Evolutionary conservation across 1,140 invertebrate species (phyloP), one percentile per base, ranked within the genome.

Genomic region (Thaumatotibia leucotreta): DNA sequence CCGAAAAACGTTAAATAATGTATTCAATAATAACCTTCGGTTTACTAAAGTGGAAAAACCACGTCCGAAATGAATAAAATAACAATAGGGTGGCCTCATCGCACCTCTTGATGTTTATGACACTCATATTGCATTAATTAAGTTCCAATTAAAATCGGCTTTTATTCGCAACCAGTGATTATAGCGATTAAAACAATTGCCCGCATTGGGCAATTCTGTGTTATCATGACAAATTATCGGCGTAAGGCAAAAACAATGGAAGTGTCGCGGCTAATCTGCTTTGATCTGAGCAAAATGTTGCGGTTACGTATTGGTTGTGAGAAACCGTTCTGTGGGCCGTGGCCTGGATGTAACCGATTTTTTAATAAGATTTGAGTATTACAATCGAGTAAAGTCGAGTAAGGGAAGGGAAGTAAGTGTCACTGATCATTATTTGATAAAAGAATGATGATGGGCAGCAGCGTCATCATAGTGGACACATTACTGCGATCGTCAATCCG

Each of bases 211-310:
- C 58, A 70, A 72, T 63, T 29, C 33, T 61, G 61, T 68, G 73
- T 75, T 73, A 77, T 78, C 75, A 66, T 49, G 35, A 66, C 73
- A 74, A 74, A 76, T 74, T 76, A 76, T 75, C 73, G 68, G 61
- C 39, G 66, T 64, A 32, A 11, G 65, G 33, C 50, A 54, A 67
- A 75, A 70, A 81, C 79, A 81, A 80, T 79, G 70, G 70, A 62
- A 67, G 54, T 65, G 73, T 72, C 68, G 62, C 49, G 61, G 61
- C 65, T 72, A 71, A 76, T 76, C 74, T 69, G 6, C 58, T 31
- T 54, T 64, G 54, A 68, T 35, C 63, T 20, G 39, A 45, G 62
- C 39, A 45, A 65, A 54, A 45, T 24, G 17, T 14, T 27, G 64
- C 31, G 50, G 64, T 64, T 64, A 64, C 63, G 49, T 61, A 58